phyloP scores from a whole-genome alignment of 2,113 vertebrate genomes.

The Mus pahari region DNA sequence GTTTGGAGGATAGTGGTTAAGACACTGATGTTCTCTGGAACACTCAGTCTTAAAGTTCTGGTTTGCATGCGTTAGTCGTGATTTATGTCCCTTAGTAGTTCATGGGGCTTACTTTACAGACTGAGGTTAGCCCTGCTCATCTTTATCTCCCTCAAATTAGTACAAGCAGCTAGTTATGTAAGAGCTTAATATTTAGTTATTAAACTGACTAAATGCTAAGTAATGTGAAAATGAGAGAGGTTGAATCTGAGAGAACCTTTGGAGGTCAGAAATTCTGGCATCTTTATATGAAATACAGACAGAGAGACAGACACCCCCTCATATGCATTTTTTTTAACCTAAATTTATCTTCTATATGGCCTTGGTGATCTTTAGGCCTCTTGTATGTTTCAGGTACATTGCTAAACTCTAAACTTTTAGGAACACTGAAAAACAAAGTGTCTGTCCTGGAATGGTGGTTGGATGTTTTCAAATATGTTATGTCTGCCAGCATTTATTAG shows the following conservation, averaged over 20 bases:
- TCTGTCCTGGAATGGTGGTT: not conserved
- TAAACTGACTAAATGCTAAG: constrained; percentile 15
- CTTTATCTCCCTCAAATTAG: not conserved
- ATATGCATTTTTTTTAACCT: not conserved
- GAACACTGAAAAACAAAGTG: not conserved
- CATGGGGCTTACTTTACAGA: not conserved
- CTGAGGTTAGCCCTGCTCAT: not conserved
- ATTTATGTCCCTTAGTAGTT: not conserved
- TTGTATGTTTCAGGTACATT: not conserved
- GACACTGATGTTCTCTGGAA: not conserved
- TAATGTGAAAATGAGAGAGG: not conserved
- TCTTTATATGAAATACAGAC: not conserved
- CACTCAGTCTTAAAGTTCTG: not conserved
- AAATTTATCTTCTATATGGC: not conserved
- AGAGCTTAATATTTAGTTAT: constrained; percentile 36
- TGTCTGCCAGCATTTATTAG: constrained; percentile 4
- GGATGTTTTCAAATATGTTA: constrained; percentile 2
- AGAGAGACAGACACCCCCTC: not conserved
- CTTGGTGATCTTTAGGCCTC: not conserved
- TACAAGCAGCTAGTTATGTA: not conserved
- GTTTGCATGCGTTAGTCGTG: not conserved
- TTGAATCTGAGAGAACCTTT: not conserved
- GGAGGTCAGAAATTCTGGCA: not conserved
- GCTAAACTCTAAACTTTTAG: not conserved
- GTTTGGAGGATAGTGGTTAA: not conserved